Evolutionary conservation across 2,888 invertebrate species (phyloP).

Genomic region (Herminia tarsipennalis): DNA sequence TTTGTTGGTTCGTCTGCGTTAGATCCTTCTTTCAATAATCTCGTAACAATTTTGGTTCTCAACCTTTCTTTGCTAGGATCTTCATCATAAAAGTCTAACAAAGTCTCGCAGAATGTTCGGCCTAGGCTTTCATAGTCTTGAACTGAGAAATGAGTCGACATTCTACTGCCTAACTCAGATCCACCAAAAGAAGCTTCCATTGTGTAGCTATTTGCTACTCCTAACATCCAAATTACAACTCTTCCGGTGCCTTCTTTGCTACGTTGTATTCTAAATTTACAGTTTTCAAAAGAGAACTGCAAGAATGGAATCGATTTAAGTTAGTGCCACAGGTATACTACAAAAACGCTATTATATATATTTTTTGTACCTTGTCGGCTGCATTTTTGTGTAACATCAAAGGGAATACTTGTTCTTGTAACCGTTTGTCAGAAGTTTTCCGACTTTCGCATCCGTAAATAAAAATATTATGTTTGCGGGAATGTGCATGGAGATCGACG

Average conservation of each 20-base stretch:
- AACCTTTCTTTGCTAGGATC: conserved; percentile 93
- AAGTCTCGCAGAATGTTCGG: conserved; percentile 95
- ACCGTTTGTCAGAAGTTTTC: conserved; percentile 90
- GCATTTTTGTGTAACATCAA: conserved; percentile 97
- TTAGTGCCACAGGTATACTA: not conserved
- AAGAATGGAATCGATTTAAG: conserved; percentile 37
- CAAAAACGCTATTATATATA: not conserved
- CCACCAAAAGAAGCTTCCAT: conserved; percentile 98
- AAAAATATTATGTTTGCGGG: conserved; percentile 97
- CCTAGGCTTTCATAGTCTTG: conserved; percentile 89
- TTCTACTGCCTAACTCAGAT: conserved; percentile 92
- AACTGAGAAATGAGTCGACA: conserved; percentile 94
- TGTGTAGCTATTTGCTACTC: conserved; percentile 97
- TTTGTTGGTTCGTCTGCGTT: conserved; percentile 95
- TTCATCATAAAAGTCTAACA: conserved; percentile 95
- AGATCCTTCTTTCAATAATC: conserved; percentile 92
- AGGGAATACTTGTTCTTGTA: conserved; percentile 97
- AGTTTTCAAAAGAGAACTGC: conserved; percentile 97
- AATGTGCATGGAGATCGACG: conserved; percentile 97
- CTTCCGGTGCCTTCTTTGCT: conserved; percentile 98
- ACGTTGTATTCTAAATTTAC: conserved; percentile 96
- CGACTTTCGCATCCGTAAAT: conserved; percentile 98
- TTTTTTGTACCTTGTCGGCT: conserved; percentile 90
- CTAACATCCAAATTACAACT: conserved; percentile 98
- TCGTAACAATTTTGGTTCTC: conserved; percentile 91